Evolutionary conservation across 2,797 vertebrate species (phyloP), one percentile per base, ranked within the genome.

Genomic region (Lindbergichthys nudifrons): DNA sequence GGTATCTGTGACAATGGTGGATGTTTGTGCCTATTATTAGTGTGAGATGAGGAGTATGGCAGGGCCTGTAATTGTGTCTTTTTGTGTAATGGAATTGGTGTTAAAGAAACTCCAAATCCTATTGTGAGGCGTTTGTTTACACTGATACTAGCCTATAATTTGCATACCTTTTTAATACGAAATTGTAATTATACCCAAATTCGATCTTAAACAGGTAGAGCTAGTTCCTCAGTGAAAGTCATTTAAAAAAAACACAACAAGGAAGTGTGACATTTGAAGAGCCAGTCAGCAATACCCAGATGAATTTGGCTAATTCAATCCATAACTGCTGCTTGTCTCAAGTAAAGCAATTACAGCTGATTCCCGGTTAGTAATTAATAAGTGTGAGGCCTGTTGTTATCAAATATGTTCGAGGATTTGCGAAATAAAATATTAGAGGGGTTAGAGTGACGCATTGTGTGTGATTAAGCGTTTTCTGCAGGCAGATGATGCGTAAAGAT

Each of bases 251-350:
- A 95, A 36, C 32, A 95, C 52, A 70, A 77, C 94, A 93, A 96
- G 91, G 86, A 92, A 90, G 92, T 92, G 91, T 96, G 96, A 96
- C 95, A 97, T 96, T 95, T 96, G 94, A 96, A 95, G 95, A 97
- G 95, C 95, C 94, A 95, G 95, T 96, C 95, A 95, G 95, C 95
- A 97, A 97, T 96, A 97, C 95, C 95, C 96, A 94, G 95, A 94
- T 96, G 95, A 96, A 96, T 96, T 96, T 96, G 95, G 92, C 94
- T 97, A 96, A 97, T 97, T 97, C 95, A 96, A 96, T 96, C 95
- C 96, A 96, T 96, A 96, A 96, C 96, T 94, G 96, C 95, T 95
- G 95, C 82, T 88, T 83, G 94, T 96, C 96, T 95, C 93, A 95
- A 95, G 96, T 96, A 95, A 96, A 97, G 94, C 96, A 97, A 97